A percentile compares a stretch with the other conserved stretches of the same genome.
These are phyloP conservation scores for Alectura lathami DNA, from an alignment of 2,113 vertebrate species.

Conservation along the genomic window DNA sequence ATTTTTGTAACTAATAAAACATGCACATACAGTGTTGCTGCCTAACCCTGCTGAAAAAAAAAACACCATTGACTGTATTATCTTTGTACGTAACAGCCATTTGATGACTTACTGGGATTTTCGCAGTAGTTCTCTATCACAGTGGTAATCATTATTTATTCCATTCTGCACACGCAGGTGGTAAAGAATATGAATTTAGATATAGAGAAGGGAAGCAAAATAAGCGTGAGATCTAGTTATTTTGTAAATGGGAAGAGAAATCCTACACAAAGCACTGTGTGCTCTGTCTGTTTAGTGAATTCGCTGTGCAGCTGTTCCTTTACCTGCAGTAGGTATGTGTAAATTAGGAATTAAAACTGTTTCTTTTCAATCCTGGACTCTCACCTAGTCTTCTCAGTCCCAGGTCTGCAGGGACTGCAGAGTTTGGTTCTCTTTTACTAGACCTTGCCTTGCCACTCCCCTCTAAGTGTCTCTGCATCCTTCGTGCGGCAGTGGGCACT, in stretches of 20 bases:
- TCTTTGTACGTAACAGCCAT: slow-evolving; percentile 67
- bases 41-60: slow-evolving; percentile 71
- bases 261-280: neutral
- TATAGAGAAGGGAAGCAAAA: slow-evolving; percentile 32
- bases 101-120: slow-evolving; percentile 74
- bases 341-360: neutral
- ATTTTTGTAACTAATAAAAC: slow-evolving; percentile 74
- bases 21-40: slow-evolving; percentile 72
- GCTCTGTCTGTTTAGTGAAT: slow-evolving; percentile 7
- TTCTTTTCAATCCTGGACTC: neutral
- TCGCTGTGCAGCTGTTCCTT: neutral
- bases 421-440: neutral
- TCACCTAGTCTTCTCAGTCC: neutral
- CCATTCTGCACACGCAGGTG: slow-evolving; percentile 66
- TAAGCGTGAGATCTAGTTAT: slow-evolving; percentile 57
- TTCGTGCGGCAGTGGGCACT: neutral
- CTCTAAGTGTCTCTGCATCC: neutral
- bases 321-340: neutral
- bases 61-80: slow-evolving; percentile 70
- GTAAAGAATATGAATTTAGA: slow-evolving; percentile 73
- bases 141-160: slow-evolving; percentile 74
- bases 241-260: slow-evolving; percentile 46
- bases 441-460: neutral
- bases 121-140: slow-evolving; percentile 64
- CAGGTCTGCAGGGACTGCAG: neutral